Evolutionary conservation across 2,888 invertebrate genomes (phyloP).

Genomic region (Dicycla oo): DNA sequence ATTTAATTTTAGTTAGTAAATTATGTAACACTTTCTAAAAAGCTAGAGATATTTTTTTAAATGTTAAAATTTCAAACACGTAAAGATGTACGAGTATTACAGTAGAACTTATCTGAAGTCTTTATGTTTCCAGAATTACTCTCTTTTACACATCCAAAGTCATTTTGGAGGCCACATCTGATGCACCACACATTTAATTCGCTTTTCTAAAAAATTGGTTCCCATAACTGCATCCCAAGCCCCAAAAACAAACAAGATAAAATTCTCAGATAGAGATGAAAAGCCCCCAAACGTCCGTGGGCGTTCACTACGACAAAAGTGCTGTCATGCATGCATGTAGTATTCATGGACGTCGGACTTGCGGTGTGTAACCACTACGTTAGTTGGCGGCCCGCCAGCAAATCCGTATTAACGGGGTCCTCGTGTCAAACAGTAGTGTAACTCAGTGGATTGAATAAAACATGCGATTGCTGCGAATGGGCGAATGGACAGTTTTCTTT

Average conservation of each 20-base stretch:
- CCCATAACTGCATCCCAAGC: conserved; percentile 2
- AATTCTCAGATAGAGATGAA: conserved; percentile 51
- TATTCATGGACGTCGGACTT: conserved; percentile 62
- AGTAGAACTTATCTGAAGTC: neutral
- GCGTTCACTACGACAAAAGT: conserved; percentile 60
- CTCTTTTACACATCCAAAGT: neutral
- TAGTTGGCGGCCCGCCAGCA: conserved; percentile 82
- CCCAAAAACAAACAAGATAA: conserved; percentile 49
- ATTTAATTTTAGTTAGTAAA: conserved; percentile 3
- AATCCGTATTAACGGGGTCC: conserved; percentile 72
- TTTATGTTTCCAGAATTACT: neutral
- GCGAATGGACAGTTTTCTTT: conserved; percentile 29
- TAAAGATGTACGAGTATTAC: neutral
- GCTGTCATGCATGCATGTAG: conserved; percentile 61
- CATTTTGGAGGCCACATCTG: too few relatives aligned
- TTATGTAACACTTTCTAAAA: neutral
- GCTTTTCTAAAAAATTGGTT: neutral
- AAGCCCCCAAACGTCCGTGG: conserved; percentile 42
- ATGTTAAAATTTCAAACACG: neutral
- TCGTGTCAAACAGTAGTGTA: conserved; percentile 72
- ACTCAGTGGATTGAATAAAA: conserved; percentile 45
- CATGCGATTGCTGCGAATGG: conserved; percentile 30
- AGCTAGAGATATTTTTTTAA: neutral
- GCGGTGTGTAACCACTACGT: conserved; percentile 63
- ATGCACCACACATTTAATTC: neutral